Evolutionary conservation across 2,888 invertebrate species (phyloP).

Genomic region (Venusia cambrica): DNA sequence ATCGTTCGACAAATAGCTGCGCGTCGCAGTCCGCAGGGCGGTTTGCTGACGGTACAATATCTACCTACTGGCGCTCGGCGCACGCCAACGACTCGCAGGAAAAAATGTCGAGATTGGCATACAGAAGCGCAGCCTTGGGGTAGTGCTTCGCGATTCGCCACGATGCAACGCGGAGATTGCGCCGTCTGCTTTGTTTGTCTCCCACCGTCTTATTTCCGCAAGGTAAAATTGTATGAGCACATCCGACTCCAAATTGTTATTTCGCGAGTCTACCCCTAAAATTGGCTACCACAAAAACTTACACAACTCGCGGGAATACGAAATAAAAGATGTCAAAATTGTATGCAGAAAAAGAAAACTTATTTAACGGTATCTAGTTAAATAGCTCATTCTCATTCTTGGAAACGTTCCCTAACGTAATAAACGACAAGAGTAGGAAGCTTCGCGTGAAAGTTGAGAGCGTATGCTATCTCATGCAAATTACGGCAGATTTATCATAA

Average conservation of each 20-base stretch:
- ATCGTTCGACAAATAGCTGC: slow-evolving; percentile 73
- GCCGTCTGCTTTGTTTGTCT: slow-evolving; percentile 73
- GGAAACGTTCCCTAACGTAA: slow-evolving; percentile 76
- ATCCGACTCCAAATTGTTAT: slow-evolving; percentile 61
- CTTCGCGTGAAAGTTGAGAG: slow-evolving; percentile 78
- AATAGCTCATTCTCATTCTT: slow-evolving; percentile 78
- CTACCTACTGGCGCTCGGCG: slow-evolving; percentile 43
- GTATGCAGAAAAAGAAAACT: slow-evolving; percentile 46
- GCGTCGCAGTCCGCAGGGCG: slow-evolving; percentile 68
- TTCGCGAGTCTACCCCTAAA: slow-evolving; percentile 50
- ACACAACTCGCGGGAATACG: slow-evolving; percentile 34
- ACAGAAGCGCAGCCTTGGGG: slow-evolving; percentile 63
- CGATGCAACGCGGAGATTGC: slow-evolving; percentile 75
- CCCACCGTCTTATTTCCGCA: slow-evolving; percentile 72
- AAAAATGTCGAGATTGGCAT: slow-evolving; percentile 74
- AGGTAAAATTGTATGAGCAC: slow-evolving; percentile 65
- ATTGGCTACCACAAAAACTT: slow-evolving; percentile 38
- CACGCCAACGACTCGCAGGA: slow-evolving; percentile 42
- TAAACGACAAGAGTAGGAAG: slow-evolving; percentile 78
- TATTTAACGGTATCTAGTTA: slow-evolving; percentile 69
- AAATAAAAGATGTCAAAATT: slow-evolving; percentile 36
- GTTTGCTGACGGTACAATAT: slow-evolving; percentile 71
- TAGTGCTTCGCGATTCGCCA: slow-evolving; percentile 68
- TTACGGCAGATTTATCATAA: slow-evolving; percentile 81
- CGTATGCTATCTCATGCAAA: slow-evolving; percentile 82